These are phyloP conservation scores for Dicranocentrus wangi DNA, from an alignment of 2,888 invertebrate species.

Conservation along the genomic window DNA sequence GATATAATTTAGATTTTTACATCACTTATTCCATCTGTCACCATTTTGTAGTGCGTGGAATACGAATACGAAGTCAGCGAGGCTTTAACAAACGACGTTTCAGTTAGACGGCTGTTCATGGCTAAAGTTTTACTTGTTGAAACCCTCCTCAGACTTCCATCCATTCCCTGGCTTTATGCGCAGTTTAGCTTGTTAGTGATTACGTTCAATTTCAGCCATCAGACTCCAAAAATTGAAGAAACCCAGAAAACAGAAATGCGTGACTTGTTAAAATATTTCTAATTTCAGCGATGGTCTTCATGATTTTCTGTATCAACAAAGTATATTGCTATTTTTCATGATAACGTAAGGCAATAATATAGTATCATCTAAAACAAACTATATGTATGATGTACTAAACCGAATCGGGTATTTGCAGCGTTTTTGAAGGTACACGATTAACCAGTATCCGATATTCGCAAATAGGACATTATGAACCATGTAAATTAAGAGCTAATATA, in stretches of 20 bases:
- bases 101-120: conserved; percentile 35
- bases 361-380: not conserved
- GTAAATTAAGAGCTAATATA: conserved; percentile 12
- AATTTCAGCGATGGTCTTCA: conserved; percentile 26
- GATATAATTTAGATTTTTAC: not conserved
- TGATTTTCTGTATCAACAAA: conserved; percentile 42
- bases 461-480: conserved; percentile 40
- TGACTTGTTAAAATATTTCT: not conserved
- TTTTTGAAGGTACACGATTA: conserved; percentile 26
- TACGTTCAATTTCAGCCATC: not conserved
- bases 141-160: not conserved
- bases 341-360: conserved; percentile 10
- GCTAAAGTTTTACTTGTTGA: conserved; percentile 26
- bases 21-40: not conserved
- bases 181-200: conserved; percentile 16
- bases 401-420: conserved; percentile 7
- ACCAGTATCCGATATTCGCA: conserved; percentile 28
- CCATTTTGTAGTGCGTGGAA: conserved; percentile 25
- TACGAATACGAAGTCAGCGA: conserved; percentile 24
- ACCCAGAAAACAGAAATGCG: not conserved
- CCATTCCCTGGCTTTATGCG: not conserved
- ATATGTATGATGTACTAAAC: not conserved
- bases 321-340: conserved; percentile 18
- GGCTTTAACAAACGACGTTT: not conserved
- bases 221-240: not conserved